Conservation (phyloP, 2,888 invertebrate species). For the Ormyrus thymus region DNA sequence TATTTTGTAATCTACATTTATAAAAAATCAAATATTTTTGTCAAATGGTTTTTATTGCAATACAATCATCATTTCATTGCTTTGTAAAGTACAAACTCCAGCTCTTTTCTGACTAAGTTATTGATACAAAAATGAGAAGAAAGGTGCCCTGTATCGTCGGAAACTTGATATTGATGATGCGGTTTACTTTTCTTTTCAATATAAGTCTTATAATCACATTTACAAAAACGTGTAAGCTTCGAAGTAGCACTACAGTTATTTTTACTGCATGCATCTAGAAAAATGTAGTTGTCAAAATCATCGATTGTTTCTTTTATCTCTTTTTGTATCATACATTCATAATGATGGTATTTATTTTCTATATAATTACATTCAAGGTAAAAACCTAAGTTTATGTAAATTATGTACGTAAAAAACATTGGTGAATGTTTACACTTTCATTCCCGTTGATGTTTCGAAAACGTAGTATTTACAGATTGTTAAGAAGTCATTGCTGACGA, state of each 20-base stretch:
- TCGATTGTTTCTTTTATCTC: background rate
- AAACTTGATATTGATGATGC: conserved; percentile 24
- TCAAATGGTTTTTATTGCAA: conserved; percentile 49
- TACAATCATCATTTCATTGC: conserved; percentile 36
- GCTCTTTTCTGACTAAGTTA: conserved; percentile 28
- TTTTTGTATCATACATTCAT: conserved; percentile 36
- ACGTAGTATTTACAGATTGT: conserved; percentile 52
- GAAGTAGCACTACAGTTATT: conserved; percentile 36
- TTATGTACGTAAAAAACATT: conserved; percentile 54
- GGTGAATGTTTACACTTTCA: conserved; percentile 50
- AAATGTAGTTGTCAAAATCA: conserved; percentile 35
- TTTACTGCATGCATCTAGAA: conserved; percentile 34
- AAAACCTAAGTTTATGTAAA: conserved; percentile 52
- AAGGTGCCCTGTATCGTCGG: conserved; percentile 41
- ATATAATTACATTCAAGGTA: conserved; percentile 48
- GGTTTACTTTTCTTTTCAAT: conserved; percentile 10
- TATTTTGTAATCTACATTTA: conserved; percentile 30
- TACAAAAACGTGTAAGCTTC: conserved; percentile 36
- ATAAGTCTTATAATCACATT: conserved; percentile 38
- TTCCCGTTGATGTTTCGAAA: conserved; percentile 50
- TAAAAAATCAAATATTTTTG: conserved; percentile 41
- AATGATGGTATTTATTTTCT: conserved; percentile 35
- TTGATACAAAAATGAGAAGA: conserved; percentile 47
- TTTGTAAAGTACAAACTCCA: conserved; percentile 49
- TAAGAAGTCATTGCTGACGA: conserved; percentile 46